phyloP scores from a whole-genome alignment of 2,113 vertebrate genomes.

The Erythrolamprus reginae region DNA sequence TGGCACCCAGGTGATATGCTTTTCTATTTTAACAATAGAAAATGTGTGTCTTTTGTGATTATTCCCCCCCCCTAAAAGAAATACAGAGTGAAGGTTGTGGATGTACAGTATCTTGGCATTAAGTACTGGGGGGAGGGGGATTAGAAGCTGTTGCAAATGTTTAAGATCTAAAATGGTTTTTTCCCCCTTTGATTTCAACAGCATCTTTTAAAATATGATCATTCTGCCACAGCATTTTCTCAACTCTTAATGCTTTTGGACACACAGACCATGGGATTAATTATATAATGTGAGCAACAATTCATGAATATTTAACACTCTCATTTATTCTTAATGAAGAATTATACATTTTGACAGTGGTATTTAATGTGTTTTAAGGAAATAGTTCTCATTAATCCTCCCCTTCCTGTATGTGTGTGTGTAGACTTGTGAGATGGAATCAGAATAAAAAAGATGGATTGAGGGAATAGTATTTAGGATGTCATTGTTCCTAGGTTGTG shows the following conservation, averaged over 20 bases:
- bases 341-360: slow-evolving; percentile 81
- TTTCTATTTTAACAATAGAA: not conserved
- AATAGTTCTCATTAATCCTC: slow-evolving; percentile 77
- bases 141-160: slow-evolving; percentile 42
- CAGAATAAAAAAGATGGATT: slow-evolving; percentile 67
- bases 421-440: slow-evolving; percentile 73
- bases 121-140: slow-evolving; percentile 27
- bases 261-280: slow-evolving; percentile 76
- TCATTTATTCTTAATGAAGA: slow-evolving; percentile 84
- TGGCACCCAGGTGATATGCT: not conserved
- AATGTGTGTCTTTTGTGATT: slow-evolving; percentile 16
- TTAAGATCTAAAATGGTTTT: slow-evolving; percentile 37
- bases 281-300: slow-evolving; percentile 74
- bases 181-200: slow-evolving; percentile 54
- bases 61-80: slow-evolving; percentile 35
- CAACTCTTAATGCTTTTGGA: slow-evolving; percentile 66
- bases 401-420: slow-evolving; percentile 52
- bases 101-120: slow-evolving; percentile 30
- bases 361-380: slow-evolving; percentile 79
- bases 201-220: slow-evolving; percentile 42
- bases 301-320: slow-evolving; percentile 81
- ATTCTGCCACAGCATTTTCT: slow-evolving; percentile 46
- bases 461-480: slow-evolving; percentile 53
- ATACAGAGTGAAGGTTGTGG: slow-evolving; percentile 40
- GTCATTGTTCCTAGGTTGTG: slow-evolving; percentile 41